Base-by-base conservation (phyloP, 1,140 invertebrate species). In the Meloidogyne exigua region DNA sequence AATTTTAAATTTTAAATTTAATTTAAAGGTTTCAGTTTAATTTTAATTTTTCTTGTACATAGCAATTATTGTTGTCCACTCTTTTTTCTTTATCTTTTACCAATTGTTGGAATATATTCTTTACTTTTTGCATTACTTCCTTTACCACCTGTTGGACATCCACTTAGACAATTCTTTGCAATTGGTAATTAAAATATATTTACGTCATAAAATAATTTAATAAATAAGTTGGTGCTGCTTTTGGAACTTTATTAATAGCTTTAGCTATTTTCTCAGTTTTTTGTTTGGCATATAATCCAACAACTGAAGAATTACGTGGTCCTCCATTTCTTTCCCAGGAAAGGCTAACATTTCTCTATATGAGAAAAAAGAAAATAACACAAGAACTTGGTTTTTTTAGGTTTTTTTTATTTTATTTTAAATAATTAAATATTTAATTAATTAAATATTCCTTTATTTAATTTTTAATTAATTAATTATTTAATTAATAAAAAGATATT, bases 401-500 rank as follows among this genome's bases (percentile, higher is more conserved):
- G 66, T 21, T 7, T 39, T 4, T 7, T 9, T 39, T 39, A 44
- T 9, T 26, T n/a, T n/a, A 36, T n/a, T n/a, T n/a, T n/a, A n/a
- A n/a, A n/a, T n/a, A 57, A 21, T 32, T 32, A 12, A 70, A n/a
- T 63, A 21, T 74, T 25, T 28, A 66, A 25, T 26, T 26, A 12
- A n/a, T 57, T 18, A 75, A 18, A 18, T n/a, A n/a, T n/a, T n/a
- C n/a, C n/a, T n/a, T n/a, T n/a, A n/a, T n/a, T n/a, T n/a, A n/a
- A n/a, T n/a, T n/a, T n/a, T n/a, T n/a, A n/a, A n/a, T n/a, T n/a
- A 57, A 21, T 32, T 32, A 12, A 70, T 32, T 63, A 21, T 74
- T 25, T 28, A 66, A 25, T 26, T 26, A 12, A n/a, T 57, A 25
- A 75, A 18, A 18, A 80, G 78, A 65, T 79, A 57, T 57, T 80